Conservation (phyloP, 2,113 vertebrate genomes). For the Rana temporaria region DNA sequence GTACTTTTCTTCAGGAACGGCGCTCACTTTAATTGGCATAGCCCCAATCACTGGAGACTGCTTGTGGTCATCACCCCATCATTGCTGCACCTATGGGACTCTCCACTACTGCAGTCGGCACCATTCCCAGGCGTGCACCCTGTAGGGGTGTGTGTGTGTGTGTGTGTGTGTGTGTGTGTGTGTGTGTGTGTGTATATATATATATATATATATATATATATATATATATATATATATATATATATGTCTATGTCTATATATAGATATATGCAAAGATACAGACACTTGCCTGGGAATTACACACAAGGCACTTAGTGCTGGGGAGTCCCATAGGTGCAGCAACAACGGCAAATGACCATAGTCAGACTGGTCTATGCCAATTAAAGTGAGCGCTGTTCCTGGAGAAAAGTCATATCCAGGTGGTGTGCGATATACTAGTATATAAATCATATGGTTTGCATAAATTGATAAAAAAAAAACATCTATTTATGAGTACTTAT, state of each 20-base stretch:
- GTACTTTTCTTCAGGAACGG: not conserved
- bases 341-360: not conserved
- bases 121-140: not conserved
- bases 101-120: not conserved
- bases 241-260: not conserved
- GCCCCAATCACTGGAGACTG: slow-evolving; percentile 27
- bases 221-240: not conserved
- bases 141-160: not conserved
- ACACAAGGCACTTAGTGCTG: too few relatives aligned
- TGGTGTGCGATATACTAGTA: too few relatives aligned
- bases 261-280: not conserved
- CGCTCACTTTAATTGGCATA: slow-evolving; percentile 19
- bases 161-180: not conserved
- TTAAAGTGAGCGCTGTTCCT: not conserved
- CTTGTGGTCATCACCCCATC: not conserved
- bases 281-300: not conserved
- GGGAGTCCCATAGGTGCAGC: not conserved
- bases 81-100: not conserved
- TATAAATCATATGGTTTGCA: too few relatives aligned
- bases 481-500: too few relatives aligned
- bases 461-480: too few relatives aligned
- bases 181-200: not conserved
- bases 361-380: slow-evolving; percentile 1
- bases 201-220: not conserved
- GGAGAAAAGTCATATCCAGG: not conserved